Conservation (phyloP, 2,797 vertebrate genomes). For the Manis crassicaudata region DNA sequence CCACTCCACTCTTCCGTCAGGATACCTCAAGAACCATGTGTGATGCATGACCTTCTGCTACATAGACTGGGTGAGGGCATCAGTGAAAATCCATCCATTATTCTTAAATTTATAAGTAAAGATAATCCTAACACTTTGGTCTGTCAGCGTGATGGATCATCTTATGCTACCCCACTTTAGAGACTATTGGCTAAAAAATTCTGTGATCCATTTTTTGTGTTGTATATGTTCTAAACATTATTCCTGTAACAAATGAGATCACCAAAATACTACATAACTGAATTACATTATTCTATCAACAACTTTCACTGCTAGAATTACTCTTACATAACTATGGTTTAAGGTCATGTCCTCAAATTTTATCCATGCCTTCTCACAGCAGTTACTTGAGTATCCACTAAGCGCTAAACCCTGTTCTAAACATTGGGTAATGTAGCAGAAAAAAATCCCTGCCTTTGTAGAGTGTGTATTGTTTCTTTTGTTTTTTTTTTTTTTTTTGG, state of each 20-base stretch:
- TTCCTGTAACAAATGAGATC: neutral
- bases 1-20: neutral
- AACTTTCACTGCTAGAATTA: neutral
- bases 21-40: neutral
- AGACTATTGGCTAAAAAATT: neutral
- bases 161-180: neutral
- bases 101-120: slow-evolving; percentile 8
- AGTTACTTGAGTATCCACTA: neutral
- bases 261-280: neutral
- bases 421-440: neutral
- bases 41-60: neutral
- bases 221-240: neutral
- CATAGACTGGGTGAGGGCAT: neutral
- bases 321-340: neutral
- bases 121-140: neutral
- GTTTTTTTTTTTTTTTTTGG: no score
- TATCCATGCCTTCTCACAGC: neutral
- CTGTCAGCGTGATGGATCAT: neutral
- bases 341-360: neutral
- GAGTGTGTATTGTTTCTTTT: neutral
- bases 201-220: neutral
- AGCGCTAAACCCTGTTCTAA: neutral
- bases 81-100: neutral
- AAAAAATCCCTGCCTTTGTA: neutral
- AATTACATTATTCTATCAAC: neutral